phyloP scores from a whole-genome alignment of 2,888 invertebrate genomes.

The Metalampra italica region DNA sequence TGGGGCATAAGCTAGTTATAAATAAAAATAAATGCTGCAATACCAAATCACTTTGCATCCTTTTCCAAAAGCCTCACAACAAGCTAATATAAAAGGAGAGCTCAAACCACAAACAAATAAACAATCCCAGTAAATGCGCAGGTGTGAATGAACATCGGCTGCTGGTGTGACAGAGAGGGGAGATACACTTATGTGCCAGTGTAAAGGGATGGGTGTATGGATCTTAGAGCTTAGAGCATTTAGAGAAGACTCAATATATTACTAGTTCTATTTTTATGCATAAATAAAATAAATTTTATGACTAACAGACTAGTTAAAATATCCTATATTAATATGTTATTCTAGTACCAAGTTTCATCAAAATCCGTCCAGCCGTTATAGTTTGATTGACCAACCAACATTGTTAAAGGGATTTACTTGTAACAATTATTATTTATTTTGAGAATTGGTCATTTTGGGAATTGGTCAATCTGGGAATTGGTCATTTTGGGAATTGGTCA shows the following conservation, averaged over 20 bases:
- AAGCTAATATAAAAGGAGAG: conserved; percentile 51
- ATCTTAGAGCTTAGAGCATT: conserved; percentile 3
- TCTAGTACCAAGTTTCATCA: no score
- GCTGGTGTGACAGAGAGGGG: conserved; percentile 50
- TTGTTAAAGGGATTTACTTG: no score
- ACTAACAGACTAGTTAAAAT: no score
- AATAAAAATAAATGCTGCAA: neutral
- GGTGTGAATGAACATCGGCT: conserved; percentile 64
- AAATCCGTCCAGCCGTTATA: no score
- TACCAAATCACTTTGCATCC: conserved; percentile 21
- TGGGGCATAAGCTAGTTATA: neutral
- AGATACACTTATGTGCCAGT: conserved; percentile 18
- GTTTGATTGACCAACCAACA: no score
- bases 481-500: no score
- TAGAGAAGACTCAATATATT: neutral
- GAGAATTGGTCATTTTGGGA: no score
- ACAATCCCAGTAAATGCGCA: conserved; percentile 60
- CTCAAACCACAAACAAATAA: conserved; percentile 57
- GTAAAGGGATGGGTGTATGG: conserved; percentile 30
- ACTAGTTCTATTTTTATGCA: no score
- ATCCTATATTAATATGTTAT: no score
- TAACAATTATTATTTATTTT: no score
- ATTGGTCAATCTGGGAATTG: no score
- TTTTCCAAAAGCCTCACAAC: conserved; percentile 27
- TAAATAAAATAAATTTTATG: no score